These are phyloP conservation scores for Oxyruncus cristatus DNA, from an alignment of 2,113 vertebrate genomes.

Conservation along the genomic window DNA sequence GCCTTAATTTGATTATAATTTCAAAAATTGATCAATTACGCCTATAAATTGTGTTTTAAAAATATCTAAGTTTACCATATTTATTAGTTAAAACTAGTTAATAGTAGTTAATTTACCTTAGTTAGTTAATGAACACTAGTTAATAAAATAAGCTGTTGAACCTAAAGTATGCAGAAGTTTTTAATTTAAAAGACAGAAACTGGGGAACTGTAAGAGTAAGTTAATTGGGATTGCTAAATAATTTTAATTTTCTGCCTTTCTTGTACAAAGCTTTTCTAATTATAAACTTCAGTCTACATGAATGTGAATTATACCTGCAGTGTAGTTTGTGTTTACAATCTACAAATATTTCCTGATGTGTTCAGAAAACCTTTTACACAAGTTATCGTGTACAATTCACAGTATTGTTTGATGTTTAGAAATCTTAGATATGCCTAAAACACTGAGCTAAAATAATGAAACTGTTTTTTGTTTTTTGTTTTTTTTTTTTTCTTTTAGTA, in stretches of 20 bases:
- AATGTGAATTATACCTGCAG: background rate
- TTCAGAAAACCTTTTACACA: background rate
- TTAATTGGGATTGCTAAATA: background rate
- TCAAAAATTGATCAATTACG: background rate
- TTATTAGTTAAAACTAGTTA: background rate
- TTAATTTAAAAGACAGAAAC: background rate
- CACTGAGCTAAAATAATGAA: background rate
- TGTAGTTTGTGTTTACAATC: background rate
- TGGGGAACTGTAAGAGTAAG: background rate
- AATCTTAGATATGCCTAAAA: background rate
- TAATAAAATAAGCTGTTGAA: background rate
- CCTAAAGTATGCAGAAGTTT: background rate
- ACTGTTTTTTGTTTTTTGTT: background rate
- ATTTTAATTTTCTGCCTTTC: background rate
- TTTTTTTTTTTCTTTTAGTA: constrained; percentile 67
- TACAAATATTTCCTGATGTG: background rate
- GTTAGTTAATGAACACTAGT: background rate
- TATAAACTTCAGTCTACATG: background rate
- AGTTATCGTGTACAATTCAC: background rate
- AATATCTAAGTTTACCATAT: background rate
- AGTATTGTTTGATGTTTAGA: background rate
- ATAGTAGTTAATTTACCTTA: background rate
- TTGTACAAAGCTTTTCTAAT: background rate
- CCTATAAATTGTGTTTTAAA: background rate
- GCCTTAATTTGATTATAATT: background rate